Evolutionary conservation across 2,113 vertebrate species (phyloP).

Genomic region (Ailuropoda melanoleuca): DNA sequence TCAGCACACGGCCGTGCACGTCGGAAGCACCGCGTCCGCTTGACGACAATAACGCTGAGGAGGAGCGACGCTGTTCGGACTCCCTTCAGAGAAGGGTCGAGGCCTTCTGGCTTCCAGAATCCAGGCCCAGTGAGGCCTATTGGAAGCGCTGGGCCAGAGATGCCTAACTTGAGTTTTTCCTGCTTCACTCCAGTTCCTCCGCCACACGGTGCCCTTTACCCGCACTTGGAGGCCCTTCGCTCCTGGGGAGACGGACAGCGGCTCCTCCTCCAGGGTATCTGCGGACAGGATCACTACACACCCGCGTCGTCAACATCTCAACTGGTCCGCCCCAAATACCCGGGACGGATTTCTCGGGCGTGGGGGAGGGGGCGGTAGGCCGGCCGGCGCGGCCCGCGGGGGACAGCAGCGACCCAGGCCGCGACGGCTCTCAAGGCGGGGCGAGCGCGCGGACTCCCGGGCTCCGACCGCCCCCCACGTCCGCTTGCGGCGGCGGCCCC

Average conservation of each 20-base stretch:
- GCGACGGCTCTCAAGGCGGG: neutral
- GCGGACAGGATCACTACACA: neutral
- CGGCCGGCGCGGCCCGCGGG: neutral
- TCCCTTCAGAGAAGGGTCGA: neutral
- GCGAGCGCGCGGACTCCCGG: neutral
- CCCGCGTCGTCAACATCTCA: neutral
- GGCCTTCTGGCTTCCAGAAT: neutral
- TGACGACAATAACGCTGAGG: neutral
- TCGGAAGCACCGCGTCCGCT: neutral
- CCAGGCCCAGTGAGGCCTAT: neutral
- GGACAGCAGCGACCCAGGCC: neutral
- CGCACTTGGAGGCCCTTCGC: neutral
- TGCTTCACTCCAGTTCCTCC: neutral
- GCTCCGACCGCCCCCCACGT: neutral
- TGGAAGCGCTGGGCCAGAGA: neutral
- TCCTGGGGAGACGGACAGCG: neutral
- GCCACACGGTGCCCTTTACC: neutral
- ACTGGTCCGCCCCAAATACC: neutral
- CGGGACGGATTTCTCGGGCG: neutral
- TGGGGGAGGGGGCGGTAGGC: neutral
- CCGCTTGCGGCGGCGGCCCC: neutral
- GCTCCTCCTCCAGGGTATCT: neutral
- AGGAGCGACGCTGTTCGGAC: neutral
- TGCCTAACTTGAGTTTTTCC: neutral
- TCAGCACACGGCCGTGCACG: neutral